These are phyloP conservation scores for Rhinatrema bivittatum DNA, from an alignment of 2,797 vertebrate genomes.

Conservation along the genomic window DNA sequence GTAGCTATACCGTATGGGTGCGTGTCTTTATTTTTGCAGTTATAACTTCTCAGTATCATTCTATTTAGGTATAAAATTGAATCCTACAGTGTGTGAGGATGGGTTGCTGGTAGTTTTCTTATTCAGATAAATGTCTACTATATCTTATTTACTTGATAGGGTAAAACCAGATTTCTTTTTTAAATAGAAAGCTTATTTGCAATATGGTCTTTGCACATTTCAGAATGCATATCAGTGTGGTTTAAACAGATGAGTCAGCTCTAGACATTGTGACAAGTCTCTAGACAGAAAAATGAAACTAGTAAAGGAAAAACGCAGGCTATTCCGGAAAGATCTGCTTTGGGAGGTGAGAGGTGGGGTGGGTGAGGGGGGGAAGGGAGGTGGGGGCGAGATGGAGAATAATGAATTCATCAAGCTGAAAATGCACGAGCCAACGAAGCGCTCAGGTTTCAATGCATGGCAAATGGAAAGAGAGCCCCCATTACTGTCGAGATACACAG, in stretches of 20 bases:
- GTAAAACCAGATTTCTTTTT: slow-evolving; percentile 39
- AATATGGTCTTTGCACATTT: slow-evolving; percentile 12
- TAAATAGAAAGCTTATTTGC: slow-evolving; percentile 17
- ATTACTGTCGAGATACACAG: slow-evolving; percentile 51
- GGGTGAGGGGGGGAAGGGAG: slow-evolving; percentile 17
- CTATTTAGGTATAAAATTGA: slow-evolving; percentile 41
- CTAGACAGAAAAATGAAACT: slow-evolving; percentile 30
- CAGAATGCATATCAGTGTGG: slow-evolving; percentile 31
- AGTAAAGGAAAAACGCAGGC: slow-evolving; percentile 30
- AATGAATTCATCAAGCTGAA: slow-evolving; percentile 70
- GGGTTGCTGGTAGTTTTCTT: slow-evolving; percentile 53
- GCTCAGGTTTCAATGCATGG: slow-evolving; percentile 56
- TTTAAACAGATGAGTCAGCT: slow-evolving; percentile 61
- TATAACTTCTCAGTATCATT: no score
- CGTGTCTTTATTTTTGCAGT: no score
- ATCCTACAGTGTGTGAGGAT: slow-evolving; percentile 31
- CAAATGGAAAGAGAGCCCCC: slow-evolving; percentile 63
- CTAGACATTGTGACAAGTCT: slow-evolving; percentile 46
- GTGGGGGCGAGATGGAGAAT: slow-evolving; percentile 37
- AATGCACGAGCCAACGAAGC: slow-evolving; percentile 59
- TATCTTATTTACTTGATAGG: slow-evolving; percentile 36
- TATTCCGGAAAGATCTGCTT: slow-evolving; percentile 35
- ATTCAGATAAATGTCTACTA: slow-evolving; percentile 63
- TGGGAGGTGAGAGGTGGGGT: slow-evolving; percentile 26
- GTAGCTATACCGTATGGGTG: no score